These are phyloP conservation scores for Neuroterus valhalla DNA, from an alignment of 1,140 invertebrate genomes.

Conservation along the genomic window DNA sequence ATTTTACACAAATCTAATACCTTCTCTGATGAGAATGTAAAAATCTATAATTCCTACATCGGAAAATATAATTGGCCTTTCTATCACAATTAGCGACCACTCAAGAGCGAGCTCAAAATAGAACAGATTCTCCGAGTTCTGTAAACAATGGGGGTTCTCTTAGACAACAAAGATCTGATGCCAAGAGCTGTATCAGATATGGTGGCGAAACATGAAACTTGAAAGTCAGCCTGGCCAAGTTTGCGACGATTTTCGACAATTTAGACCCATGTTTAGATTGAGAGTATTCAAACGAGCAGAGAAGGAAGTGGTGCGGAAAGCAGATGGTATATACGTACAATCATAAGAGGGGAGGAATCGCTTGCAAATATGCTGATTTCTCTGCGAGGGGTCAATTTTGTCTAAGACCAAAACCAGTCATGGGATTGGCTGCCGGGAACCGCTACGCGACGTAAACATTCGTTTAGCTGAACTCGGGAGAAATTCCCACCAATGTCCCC, in stretches of 20 bases:
- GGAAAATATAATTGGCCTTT: background rate
- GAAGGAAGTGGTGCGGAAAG: background rate
- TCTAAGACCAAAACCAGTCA: background rate
- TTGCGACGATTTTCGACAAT: conserved; percentile 13
- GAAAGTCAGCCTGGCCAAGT: conserved; percentile 8
- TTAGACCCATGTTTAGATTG: conserved; percentile 28
- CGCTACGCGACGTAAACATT: too few species aligned
- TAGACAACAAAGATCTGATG: conserved; percentile 4
- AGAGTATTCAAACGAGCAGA: background rate
- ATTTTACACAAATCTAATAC: too few species aligned
- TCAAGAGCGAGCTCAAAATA: background rate
- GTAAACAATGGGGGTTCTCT: background rate
- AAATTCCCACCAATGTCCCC: too few species aligned
- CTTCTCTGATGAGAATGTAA: too few species aligned
- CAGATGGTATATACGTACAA: background rate
- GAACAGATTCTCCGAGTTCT: background rate
- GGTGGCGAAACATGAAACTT: conserved; percentile 9
- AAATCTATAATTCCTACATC: background rate
- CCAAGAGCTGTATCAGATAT: conserved; percentile 4
- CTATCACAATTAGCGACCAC: background rate
- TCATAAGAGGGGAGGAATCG: background rate
- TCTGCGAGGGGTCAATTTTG: conserved; percentile 1
- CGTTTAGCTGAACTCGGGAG: too few species aligned
- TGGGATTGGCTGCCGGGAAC: background rate
- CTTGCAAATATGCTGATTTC: conserved; percentile 14